phyloP scores from a whole-genome alignment of 2,113 vertebrate genomes.

The Zosterops hypoxanthus region DNA sequence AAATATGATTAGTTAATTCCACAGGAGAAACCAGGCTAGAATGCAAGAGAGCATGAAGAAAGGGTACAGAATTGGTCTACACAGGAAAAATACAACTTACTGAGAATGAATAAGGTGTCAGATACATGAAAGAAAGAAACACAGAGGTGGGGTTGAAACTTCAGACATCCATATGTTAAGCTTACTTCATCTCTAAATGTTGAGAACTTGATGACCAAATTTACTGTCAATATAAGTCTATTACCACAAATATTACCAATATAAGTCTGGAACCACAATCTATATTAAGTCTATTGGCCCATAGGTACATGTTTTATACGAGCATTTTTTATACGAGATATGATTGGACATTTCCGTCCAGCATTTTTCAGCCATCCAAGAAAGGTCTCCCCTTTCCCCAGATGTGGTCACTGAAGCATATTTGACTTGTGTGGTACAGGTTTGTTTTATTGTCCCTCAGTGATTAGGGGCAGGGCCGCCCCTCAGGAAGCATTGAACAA shows the following conservation, averaged over 20 bases:
- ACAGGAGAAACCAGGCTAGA: not conserved
- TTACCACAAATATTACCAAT: not conserved
- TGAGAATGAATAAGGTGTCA: not conserved
- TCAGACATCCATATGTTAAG: not conserved
- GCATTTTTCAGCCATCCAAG: not conserved
- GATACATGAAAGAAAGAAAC: not conserved
- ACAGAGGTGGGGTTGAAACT: not conserved
- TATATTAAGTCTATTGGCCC: not conserved
- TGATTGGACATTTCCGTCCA: not conserved
- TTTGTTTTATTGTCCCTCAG: not conserved
- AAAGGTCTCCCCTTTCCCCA: not conserved
- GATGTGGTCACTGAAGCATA: not conserved
- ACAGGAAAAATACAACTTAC: not conserved
- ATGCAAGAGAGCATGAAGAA: not conserved
- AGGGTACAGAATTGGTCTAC: not conserved
- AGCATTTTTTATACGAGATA: not conserved
- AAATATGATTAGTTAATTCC: constrained; percentile 61
- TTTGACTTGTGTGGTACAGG: not conserved
- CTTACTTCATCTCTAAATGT: not conserved
- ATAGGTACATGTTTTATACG: not conserved
- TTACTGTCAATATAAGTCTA: not conserved
- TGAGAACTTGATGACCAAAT: not conserved
- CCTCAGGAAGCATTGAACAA: not conserved
- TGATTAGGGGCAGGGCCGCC: not conserved
- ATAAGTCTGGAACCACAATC: not conserved